Evolutionary conservation across 2,888 invertebrate species (phyloP), one percentile per base, ranked within the genome.

Genomic region (Dryomyza anilis): DNA sequence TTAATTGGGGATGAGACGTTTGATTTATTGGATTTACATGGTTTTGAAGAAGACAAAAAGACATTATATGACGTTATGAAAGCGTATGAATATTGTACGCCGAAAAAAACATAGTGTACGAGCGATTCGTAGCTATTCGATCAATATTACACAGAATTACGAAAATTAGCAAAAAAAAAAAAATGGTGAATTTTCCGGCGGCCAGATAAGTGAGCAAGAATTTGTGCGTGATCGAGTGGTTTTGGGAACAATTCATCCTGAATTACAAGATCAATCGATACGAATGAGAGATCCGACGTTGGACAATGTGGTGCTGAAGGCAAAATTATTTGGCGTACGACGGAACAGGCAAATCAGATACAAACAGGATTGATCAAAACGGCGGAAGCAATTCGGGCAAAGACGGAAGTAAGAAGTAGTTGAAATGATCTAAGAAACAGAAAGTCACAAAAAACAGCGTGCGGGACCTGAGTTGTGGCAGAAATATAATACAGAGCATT

Each of bases 221-320:
- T 43, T 57, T 23, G 21, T 57, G 21, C 43, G 57, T 21, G 57
- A 57, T 43, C 19, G 57, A 19, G 7, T 39, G 57, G 43, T 57
- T 19, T 43, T 57, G 27, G 57, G 57, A 43, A 57, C 43, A 57
- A 43, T 43, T 39, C 57, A 57, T 43, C 39, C 23, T 4, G 57
- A 57, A 36, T 23, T 57, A n/a, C 57, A 57, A 25, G 57, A 52
- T 23, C 27, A 52, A n/a, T 52, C 27, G 52, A 52, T 52, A 27
- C 52, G 25, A 27, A 14, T 52, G 14, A 27, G 16, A 52, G 33
- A 33, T 33, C 33, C 33, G 33, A 8, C 33, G 12, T 33, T 33
- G 33, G 33, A 33, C 7, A 33, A 33, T 12, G 33, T 33, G 33
- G 33, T 33, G 33, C 12, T 33, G 12, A 33, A 33, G 12, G 7